These are phyloP conservation scores for Pangasius mekongensis DNA, from an alignment of 2,797 vertebrate genomes.

Conservation along the genomic window DNA sequence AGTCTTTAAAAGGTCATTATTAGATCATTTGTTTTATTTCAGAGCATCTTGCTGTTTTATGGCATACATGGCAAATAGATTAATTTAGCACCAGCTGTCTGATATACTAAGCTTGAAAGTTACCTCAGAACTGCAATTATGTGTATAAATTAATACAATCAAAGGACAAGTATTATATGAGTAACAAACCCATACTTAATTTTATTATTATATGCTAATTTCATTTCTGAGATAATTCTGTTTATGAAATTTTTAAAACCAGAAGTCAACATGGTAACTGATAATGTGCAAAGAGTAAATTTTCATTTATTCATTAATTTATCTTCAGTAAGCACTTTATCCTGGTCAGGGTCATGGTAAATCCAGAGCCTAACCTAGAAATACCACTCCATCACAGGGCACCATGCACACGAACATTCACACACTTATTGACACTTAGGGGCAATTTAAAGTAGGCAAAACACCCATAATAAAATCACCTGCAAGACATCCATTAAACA, in stretches of 20 bases:
- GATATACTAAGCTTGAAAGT: neutral
- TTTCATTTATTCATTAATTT: neutral
- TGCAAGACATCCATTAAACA: neutral
- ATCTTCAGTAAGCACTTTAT: neutral
- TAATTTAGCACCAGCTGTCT: neutral
- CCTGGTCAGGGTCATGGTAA: neutral
- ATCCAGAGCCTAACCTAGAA: neutral
- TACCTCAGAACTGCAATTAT: neutral
- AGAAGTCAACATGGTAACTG: neutral
- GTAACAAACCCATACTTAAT: neutral
- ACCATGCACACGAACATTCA: neutral
- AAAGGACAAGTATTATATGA: neutral
- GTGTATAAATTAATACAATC: neutral
- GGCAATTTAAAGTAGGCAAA: neutral
- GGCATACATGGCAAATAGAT: neutral
- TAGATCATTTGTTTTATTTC: neutral
- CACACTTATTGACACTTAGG: neutral
- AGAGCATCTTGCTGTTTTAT: neutral
- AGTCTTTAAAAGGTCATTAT: neutral
- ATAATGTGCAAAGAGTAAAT: neutral
- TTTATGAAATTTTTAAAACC: neutral
- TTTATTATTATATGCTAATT: neutral
- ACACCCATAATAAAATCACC: neutral
- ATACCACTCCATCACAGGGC: neutral
- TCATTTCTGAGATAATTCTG: neutral